Base-by-base conservation (phyloP, 2,797 vertebrate genomes). In the Falco berigora region DNA sequence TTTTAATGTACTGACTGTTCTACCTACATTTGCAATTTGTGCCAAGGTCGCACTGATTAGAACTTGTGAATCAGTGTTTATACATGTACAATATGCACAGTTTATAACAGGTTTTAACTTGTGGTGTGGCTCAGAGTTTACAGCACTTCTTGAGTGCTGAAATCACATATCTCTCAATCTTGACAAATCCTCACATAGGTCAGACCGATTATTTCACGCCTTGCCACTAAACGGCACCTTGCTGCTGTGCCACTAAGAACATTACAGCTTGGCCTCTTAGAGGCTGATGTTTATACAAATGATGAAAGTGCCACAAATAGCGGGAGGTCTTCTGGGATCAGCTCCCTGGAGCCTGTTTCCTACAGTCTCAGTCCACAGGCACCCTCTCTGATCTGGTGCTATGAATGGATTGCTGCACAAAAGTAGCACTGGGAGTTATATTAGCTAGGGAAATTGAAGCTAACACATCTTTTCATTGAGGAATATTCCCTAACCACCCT, bases 31-130 rank as follows among this genome's bases (percentile, higher is more conserved):
- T 68, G 8, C 4, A 4, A 34, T 14, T 67, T 30, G 10, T 75
- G 63, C 20, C 69, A 76, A 90, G 62, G 40, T 64, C 10, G 4
- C 52, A 49, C 55, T 30, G 1, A 42, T 72, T 15, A 36, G 12
- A 47, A 67, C 23, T 22, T 56, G 10, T n/a, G 28, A 15, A 44
- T 52, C 49, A 71, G 23, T 21, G 22, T 40, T 59, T 66, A 46
- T 2, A 23, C 8, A 30, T 1, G 4, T 25, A 49, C 0, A 1
- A 84, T 90, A 49, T 1, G 0, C n/a, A 58, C 7, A 40, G 30
- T 42, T 86, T 56, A 8, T 28, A 1, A 4, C 61, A 46, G 10
- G 10, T 28, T 83, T 83, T 75, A 50, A 53, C 12, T 56, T 38
- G 24, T 61, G 38, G 4, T 59, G 49, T 68, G 14, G 10, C 25